phyloP scores from a whole-genome alignment of 1,140 invertebrate genomes.

The Nasonia giraulti region DNA sequence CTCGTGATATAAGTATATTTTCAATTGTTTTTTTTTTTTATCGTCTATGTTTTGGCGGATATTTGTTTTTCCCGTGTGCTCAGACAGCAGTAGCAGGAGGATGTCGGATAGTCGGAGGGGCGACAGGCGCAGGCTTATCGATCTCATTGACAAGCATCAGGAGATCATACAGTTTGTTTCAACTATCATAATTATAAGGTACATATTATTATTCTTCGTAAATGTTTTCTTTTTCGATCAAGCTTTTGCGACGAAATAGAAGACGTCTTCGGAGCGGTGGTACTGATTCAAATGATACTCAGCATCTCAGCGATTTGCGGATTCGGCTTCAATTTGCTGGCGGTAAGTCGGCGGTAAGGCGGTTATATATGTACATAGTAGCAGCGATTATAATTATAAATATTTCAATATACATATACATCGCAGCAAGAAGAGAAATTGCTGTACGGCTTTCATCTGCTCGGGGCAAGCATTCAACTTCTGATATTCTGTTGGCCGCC shows the following conservation, averaged over 20 bases:
- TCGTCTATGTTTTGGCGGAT: too few species aligned
- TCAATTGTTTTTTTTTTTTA: too few species aligned
- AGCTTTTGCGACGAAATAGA: conserved; percentile 12
- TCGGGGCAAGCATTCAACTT: conserved; percentile 49
- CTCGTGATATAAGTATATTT: too few species aligned
- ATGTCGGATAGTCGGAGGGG: neutral
- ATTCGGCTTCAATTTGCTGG: conserved; percentile 41
- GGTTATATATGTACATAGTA: too few species aligned
- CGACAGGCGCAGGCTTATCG: neutral
- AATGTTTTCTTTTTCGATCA: neutral
- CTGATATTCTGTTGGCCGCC: conserved; percentile 58
- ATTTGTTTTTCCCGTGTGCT: neutral
- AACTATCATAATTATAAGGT: too few species aligned
- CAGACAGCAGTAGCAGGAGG: neutral
- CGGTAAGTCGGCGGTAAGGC: too few species aligned
- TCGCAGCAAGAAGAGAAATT: neutral
- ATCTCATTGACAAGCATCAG: neutral
- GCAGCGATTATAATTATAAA: neutral
- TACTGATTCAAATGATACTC: conserved; percentile 41
- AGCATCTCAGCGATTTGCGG: conserved; percentile 47
- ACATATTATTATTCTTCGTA: neutral
- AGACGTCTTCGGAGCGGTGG: neutral
- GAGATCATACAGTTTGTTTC: neutral
- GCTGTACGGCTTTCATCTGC: neutral
- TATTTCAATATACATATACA: neutral